Base-by-base conservation (phyloP, 2,797 vertebrate genomes). In the Todus mexicanus region DNA sequence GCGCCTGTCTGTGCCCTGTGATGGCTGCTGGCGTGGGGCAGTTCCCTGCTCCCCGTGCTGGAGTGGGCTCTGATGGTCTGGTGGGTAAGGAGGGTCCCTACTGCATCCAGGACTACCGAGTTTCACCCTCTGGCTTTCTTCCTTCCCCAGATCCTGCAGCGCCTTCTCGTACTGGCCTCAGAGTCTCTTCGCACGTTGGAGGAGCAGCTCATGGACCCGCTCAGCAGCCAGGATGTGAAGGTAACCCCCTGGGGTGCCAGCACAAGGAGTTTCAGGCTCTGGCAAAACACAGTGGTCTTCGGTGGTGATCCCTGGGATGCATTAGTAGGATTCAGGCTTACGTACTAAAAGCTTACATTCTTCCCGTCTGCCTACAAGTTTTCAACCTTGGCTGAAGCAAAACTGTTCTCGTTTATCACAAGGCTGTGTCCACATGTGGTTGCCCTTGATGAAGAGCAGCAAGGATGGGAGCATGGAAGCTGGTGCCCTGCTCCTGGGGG, bases 161-260 rank as follows among this genome's bases (percentile, higher is more conserved):
- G 98, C 73, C 97, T 98, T 9, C 83, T 98, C 8, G 85, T 98
- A 47, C 97, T 99, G 51, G 98, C 99, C 26, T 97, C 97, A 0
- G 98, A 99, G 95, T 98, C 99, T 68, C 97, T 99, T 6, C 98
- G 95, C 16, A 80, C 97, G 9, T 95, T 99, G 92, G 98, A 99
- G 93, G 92, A 94, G 64, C 99, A 99, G 97, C 97, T 99, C 38
- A 98, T 98, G 96, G 97, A 98, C 76, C 97, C 98, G 0, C 50
- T 68, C 42, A 98, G 97, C 8, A 97, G 89, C 37, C 98, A 98
- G 72, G 99, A 99, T 63, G 95, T 98, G 89, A 98, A 98, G 98
- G 99, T 99, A 56, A 45, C 9, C 2, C 15, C 6, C 7, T 35
- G 17, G 15, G 29, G 19, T 7, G 9, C 56, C 70, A 68, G 50